Conservation (phyloP, 2,797 vertebrate genomes). For the Mormyrus hasselquistii region DNA sequence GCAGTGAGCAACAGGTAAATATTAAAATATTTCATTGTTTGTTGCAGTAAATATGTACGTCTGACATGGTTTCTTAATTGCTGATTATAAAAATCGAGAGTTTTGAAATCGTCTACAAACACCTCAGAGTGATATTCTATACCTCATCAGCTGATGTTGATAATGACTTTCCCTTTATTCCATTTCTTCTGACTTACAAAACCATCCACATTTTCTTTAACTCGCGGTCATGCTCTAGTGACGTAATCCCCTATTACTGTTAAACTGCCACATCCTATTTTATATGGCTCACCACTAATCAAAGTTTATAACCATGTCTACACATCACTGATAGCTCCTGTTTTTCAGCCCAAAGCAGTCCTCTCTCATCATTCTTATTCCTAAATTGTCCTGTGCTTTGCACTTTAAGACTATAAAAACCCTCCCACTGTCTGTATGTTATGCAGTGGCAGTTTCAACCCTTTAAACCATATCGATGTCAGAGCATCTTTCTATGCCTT, state of each 20-base stretch:
- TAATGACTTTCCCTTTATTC: not conserved
- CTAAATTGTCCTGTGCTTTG: not conserved
- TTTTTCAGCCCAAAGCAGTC: not conserved
- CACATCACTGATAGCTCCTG: conserved; percentile 3
- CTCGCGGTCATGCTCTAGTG: not conserved
- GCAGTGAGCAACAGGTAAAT: not conserved
- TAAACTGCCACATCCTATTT: conserved; percentile 5
- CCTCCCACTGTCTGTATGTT: not conserved
- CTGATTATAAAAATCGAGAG: not conserved
- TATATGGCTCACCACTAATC: not conserved
- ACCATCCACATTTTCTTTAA: not conserved
- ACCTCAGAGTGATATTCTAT: not conserved
- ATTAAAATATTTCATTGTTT: not conserved
- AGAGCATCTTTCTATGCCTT: too few relatives aligned
- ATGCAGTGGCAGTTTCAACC: not conserved
- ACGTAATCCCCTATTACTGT: not conserved
- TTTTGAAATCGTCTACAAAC: not conserved
- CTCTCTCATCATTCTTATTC: not conserved
- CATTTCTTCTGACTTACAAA: not conserved
- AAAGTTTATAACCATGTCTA: conserved; percentile 4
- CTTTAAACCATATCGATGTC: not conserved
- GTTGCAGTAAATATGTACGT: not conserved
- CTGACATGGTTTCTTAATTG: not conserved
- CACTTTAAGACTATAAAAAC: not conserved
- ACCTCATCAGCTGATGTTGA: not conserved